Evolutionary conservation across 2,888 invertebrate genomes (phyloP).

Genomic region (Meiosimyza platycephala): DNA sequence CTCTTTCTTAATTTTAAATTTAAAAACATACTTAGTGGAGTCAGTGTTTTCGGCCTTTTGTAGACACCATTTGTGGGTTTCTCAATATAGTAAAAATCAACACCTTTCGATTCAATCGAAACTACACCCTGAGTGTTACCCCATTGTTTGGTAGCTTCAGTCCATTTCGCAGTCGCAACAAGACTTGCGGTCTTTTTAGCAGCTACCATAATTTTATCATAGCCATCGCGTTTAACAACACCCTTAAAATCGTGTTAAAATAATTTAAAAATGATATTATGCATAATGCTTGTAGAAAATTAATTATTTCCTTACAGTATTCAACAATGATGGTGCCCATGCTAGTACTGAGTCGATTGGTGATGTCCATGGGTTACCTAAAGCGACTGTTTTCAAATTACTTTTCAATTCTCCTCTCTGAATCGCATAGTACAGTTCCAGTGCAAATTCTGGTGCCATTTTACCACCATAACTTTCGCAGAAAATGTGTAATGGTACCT

Average conservation of each 20-base stretch:
- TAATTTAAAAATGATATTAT: background rate
- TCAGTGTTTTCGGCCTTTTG: constrained; percentile 31
- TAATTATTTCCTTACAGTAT: constrained; percentile 70
- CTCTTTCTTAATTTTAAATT: background rate
- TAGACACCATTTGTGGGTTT: constrained; percentile 61
- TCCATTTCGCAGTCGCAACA: constrained; percentile 72
- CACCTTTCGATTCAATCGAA: constrained; percentile 70
- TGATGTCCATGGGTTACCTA: constrained; percentile 92
- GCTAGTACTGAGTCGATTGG: constrained; percentile 85
- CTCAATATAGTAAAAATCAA: constrained; percentile 85
- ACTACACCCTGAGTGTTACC: constrained; percentile 74
- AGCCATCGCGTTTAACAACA: constrained; percentile 77
- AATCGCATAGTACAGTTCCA: constrained; percentile 72
- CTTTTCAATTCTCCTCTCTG: constrained; percentile 72
- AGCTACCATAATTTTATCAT: constrained; percentile 70
- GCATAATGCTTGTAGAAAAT: background rate
- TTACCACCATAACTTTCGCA: constrained; percentile 94
- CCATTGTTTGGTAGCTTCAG: constrained; percentile 75
- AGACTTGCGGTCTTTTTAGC: constrained; percentile 72
- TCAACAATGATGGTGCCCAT: constrained; percentile 84
- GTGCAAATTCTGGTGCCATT: constrained; percentile 89
- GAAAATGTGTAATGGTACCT: constrained; percentile 83
- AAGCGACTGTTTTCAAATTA: constrained; percentile 81
- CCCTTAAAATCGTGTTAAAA: constrained; percentile 66
- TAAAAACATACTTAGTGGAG: background rate